Conservation (phyloP, 2,797 vertebrate genomes). For the Yasuhikotakia modesta region DNA sequence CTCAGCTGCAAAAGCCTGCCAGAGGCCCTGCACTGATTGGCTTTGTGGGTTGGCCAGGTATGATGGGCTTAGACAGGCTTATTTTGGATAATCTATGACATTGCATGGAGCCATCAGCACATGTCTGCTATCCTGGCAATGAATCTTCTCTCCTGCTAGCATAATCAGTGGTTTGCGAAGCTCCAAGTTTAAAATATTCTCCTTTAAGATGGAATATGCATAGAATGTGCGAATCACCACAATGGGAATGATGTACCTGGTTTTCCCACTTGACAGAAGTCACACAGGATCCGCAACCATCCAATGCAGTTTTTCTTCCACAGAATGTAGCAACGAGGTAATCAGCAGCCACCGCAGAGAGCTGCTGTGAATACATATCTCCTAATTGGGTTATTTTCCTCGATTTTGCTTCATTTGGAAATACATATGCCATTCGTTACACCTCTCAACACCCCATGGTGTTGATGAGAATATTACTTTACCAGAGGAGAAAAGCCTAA, state of each 20-base stretch:
- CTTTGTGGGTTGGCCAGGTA: slow-evolving; percentile 49
- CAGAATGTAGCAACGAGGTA: slow-evolving; percentile 55
- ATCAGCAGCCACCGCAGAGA: slow-evolving; percentile 60
- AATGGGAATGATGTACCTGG: neutral
- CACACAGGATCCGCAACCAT: too few species aligned
- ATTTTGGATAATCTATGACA: slow-evolving; percentile 47
- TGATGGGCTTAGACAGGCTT: slow-evolving; percentile 48
- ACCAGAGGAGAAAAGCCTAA: slow-evolving; percentile 62
- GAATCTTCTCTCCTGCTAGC: neutral
- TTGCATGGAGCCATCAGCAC: slow-evolving; percentile 29
- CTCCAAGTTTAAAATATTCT: slow-evolving; percentile 42
- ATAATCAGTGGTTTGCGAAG: slow-evolving; percentile 28
- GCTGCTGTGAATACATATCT: slow-evolving; percentile 68
- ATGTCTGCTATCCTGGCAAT: slow-evolving; percentile 21
- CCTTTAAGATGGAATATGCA: slow-evolving; percentile 37
- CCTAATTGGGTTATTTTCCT: slow-evolving; percentile 67
- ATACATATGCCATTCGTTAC: slow-evolving; percentile 53
- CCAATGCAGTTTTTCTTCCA: too few species aligned
- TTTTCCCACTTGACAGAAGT: neutral
- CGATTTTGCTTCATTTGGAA: slow-evolving; percentile 63
- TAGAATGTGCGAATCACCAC: slow-evolving; percentile 11
- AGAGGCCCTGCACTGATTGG: slow-evolving; percentile 28
- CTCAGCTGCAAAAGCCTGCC: neutral
- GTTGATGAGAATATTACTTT: too few species aligned
- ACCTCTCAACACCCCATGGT: slow-evolving; percentile 51